Conservation (phyloP, 2,888 invertebrate species). For the Drosophila neotestacea region DNA sequence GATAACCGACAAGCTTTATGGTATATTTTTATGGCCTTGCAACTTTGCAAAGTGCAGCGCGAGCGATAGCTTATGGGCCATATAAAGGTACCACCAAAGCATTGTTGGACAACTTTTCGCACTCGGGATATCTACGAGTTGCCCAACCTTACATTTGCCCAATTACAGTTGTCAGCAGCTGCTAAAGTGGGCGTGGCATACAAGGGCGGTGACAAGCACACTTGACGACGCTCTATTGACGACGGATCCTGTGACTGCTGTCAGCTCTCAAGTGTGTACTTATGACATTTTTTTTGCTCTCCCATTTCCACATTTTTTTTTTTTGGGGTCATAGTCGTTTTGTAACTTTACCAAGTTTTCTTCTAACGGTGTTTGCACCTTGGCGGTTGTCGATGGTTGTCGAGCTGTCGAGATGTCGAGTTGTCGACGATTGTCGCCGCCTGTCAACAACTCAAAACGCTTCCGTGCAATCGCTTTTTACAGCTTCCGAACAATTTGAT, state of each 20-base stretch:
- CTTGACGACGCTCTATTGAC: slow-evolving; percentile 72
- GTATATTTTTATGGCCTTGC: slow-evolving; percentile 72
- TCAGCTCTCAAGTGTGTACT: slow-evolving; percentile 72
- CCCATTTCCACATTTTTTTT: slow-evolving; percentile 14
- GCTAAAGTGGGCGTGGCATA: slow-evolving; percentile 68
- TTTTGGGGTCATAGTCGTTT: slow-evolving; percentile 59
- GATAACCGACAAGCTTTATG: slow-evolving; percentile 50
- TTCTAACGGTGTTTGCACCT: slow-evolving; percentile 73
- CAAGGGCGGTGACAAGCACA: slow-evolving; percentile 54
- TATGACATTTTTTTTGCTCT: slow-evolving; percentile 50
- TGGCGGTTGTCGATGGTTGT: slow-evolving; percentile 54
- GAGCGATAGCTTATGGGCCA: slow-evolving; percentile 66
- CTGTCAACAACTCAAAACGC: slow-evolving; percentile 81
- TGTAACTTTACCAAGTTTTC: slow-evolving; percentile 71
- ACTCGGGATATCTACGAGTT: slow-evolving; percentile 29
- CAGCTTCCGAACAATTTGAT: slow-evolving; percentile 82
- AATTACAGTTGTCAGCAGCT: slow-evolving; percentile 67
- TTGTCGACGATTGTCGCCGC: slow-evolving; percentile 53
- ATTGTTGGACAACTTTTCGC: slow-evolving; percentile 60
- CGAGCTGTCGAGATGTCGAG: slow-evolving; percentile 40
- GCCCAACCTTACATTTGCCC: slow-evolving; percentile 60
- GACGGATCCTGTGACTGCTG: slow-evolving; percentile 56
- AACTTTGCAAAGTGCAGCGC: slow-evolving; percentile 63
- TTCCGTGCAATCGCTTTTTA: slow-evolving; percentile 82
- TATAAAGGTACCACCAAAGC: slow-evolving; percentile 56